Conservation (phyloP, 2,888 invertebrate species). For the Trachelus iudaicus region DNA sequence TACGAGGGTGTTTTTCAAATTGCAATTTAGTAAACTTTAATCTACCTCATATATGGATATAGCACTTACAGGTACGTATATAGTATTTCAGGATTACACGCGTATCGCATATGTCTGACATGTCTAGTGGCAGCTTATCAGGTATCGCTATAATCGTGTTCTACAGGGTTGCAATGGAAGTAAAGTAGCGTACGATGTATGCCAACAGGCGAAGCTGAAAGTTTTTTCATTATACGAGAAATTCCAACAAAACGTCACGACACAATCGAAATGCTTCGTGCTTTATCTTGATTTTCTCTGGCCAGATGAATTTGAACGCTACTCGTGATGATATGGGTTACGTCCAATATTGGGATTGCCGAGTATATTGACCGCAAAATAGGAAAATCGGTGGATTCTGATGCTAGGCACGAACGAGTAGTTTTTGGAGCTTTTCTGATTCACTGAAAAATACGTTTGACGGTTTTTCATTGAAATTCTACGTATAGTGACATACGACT, state of each 20-base stretch:
- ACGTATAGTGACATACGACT: background rate
- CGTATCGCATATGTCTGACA: background rate
- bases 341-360: background rate
- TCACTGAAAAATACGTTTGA: background rate
- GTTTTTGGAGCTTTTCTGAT: background rate
- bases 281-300: background rate
- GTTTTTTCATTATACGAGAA: background rate
- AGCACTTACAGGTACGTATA: background rate
- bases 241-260: background rate
- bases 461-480: background rate
- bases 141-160: background rate
- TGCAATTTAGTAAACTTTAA: background rate
- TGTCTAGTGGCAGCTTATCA: background rate
- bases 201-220: background rate
- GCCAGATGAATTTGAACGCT: background rate
- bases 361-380: background rate
- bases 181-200: background rate
- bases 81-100: background rate
- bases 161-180: background rate
- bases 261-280: background rate
- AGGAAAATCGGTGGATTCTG: background rate
- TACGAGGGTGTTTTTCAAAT: background rate
- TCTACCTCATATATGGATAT: background rate
- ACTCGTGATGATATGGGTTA: background rate
- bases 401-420: background rate